Evolutionary conservation across 1,140 invertebrate species (phyloP).

Genomic region (Drosophila ambigua): DNA sequence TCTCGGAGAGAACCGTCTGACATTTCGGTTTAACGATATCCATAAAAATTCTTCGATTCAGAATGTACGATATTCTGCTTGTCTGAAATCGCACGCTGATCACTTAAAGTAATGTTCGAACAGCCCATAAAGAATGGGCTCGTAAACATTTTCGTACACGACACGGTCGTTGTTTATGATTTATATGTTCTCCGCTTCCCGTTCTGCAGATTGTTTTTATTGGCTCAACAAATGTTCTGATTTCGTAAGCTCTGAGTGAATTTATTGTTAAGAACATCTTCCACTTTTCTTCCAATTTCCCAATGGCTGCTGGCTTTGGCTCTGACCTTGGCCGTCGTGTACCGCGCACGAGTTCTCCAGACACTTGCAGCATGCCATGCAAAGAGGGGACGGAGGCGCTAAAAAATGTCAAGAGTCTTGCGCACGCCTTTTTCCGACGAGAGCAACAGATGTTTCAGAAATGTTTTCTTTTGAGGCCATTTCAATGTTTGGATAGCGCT

Average conservation of each 20-base stretch:
- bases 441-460: constrained; percentile 62
- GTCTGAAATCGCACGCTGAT: constrained; percentile 21
- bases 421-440: constrained; percentile 41
- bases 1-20: constrained; percentile 6
- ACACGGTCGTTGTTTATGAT: constrained; percentile 63
- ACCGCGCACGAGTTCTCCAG: constrained; percentile 54
- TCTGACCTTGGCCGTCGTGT: constrained; percentile 63
- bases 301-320: constrained; percentile 24
- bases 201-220: constrained; percentile 31
- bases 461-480: constrained; percentile 43
- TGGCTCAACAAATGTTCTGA: constrained; percentile 22
- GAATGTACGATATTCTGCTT: constrained; percentile 2
- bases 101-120: constrained; percentile 49
- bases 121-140: constrained; percentile 50
- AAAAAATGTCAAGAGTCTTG: constrained; percentile 64
- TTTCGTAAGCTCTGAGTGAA: constrained; percentile 34
- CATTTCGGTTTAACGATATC: constrained; percentile 21
- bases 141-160: constrained; percentile 54
- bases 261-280: constrained; percentile 13
- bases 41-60: constrained; percentile 29
- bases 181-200: constrained; percentile 38
- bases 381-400: constrained; percentile 2
- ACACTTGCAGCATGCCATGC: constrained; percentile 33
- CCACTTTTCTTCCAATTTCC: constrained; percentile 19
- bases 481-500: constrained; percentile 44